Evolutionary conservation across 2,797 vertebrate species (phyloP).

Genomic region (Phataginus tricuspis): DNA sequence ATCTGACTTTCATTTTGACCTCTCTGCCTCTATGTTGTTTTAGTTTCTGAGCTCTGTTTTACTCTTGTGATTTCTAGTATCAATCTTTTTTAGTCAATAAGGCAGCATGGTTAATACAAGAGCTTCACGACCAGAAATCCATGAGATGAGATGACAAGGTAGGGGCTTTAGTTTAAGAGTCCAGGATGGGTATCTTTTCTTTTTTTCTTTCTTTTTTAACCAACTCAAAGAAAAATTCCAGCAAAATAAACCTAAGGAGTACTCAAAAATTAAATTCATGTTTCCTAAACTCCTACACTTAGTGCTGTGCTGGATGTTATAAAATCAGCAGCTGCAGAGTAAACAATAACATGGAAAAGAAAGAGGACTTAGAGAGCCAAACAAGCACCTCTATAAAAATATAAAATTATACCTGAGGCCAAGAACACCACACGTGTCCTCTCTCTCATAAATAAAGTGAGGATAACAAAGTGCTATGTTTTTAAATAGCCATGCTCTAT

Average conservation of each 20-base stretch:
- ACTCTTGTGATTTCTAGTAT: background rate
- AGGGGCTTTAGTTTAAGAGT: background rate
- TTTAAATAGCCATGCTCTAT: background rate
- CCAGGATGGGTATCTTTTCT: background rate
- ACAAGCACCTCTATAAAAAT: background rate
- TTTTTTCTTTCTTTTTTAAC: background rate
- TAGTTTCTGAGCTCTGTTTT: background rate
- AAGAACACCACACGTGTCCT: background rate
- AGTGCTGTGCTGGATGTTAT: background rate
- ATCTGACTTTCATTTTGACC: background rate
- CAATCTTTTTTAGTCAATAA: background rate
- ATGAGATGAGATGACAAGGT: background rate
- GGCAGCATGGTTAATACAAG: background rate
- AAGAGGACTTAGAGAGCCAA: background rate
- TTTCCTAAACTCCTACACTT: background rate
- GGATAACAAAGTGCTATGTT: background rate
- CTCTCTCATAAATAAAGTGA: background rate
- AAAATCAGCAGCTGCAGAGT: background rate
- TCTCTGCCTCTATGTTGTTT: background rate
- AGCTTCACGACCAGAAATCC: background rate
- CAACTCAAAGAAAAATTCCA: background rate
- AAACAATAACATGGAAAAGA: background rate
- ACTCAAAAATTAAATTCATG: background rate
- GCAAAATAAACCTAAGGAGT: background rate
- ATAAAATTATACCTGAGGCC: background rate